A percentile compares a stretch with the other conserved stretches of the same genome.
These are phyloP conservation scores for Steinernema hermaphroditum DNA, from an alignment of 2,888 invertebrate species.

Conservation along the genomic window DNA sequence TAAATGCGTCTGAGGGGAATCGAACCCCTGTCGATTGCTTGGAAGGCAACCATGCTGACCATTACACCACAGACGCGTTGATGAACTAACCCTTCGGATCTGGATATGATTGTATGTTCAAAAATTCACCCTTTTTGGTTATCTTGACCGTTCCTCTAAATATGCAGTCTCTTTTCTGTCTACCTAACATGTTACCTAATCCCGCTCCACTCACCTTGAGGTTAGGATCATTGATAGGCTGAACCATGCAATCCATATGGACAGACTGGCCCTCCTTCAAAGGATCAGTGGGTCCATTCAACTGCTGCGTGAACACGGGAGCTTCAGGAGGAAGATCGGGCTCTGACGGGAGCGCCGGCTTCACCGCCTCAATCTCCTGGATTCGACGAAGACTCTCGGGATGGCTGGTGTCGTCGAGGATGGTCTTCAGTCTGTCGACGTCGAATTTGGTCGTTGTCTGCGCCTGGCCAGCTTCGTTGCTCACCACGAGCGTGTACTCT, in stretches of 20 bases:
- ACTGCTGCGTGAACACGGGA: conserved; percentile 84
- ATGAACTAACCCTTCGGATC: no score
- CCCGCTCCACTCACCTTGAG: conserved; percentile 74
- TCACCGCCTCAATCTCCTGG: conserved; percentile 62
- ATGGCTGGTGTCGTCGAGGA: conserved; percentile 83
- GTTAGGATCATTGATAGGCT: conserved; percentile 90
- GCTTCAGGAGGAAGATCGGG: conserved; percentile 59
- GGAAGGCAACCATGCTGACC: no score
- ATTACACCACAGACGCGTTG: no score
- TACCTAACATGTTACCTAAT: no score
- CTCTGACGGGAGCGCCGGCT: conserved; percentile 55
- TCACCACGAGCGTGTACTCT: conserved; percentile 66
- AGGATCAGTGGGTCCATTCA: conserved; percentile 79
- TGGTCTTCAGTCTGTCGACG: conserved; percentile 55
- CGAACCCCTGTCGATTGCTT: no score
- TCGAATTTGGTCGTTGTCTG: conserved; percentile 87
- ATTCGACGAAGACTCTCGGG: conserved; percentile 86
- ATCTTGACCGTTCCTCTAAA: no score
- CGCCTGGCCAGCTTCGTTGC: conserved; percentile 73
- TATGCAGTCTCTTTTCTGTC: no score
- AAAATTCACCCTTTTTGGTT: no score
- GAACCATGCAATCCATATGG: conserved; percentile 79
- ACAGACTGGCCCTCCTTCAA: conserved; percentile 72
- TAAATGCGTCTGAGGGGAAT: no score
- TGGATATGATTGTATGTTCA: no score